These are phyloP conservation scores for Nematostella vectensis DNA, from an alignment of 92 coral and sea anemone genomes.

Conservation along the genomic window DNA sequence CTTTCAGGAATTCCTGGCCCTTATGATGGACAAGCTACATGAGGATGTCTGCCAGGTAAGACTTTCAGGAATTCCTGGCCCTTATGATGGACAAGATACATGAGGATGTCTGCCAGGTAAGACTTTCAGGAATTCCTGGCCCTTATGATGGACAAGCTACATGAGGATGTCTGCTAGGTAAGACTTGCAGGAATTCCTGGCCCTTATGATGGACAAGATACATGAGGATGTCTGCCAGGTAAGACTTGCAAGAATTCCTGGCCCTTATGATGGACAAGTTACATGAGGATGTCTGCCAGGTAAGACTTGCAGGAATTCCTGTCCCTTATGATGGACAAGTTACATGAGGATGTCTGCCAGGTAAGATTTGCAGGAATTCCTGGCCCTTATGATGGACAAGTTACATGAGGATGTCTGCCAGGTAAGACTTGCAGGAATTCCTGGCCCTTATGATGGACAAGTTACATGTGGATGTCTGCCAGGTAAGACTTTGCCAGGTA, in stretches of 20 bases:
- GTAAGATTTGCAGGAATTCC: constrained; percentile 22
- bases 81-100: too few species aligned
- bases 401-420: too few species aligned
- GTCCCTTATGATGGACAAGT: constrained; percentile 70
- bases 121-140: too few species aligned
- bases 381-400: too few species aligned
- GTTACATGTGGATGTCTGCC: constrained; percentile 55
- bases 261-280: too few species aligned
- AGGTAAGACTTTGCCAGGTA: constrained; percentile 68
- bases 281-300: constrained; percentile 47
- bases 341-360: constrained; percentile 86
- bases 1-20: too few species aligned
- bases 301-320: constrained; percentile 93
- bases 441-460: too few species aligned
- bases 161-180: constrained; percentile 79
- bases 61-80: constrained; percentile 15
- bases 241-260: too few species aligned
- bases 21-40: too few species aligned
- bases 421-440: constrained; percentile 75
- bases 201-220: constrained; percentile 71
- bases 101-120: too few species aligned
- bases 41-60: too few species aligned
- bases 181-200: constrained; percentile 86
- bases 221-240: constrained; percentile 92
- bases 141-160: too few species aligned